A percentile compares a stretch with the other conserved stretches of the same genome.
Evolutionary conservation across 2,797 vertebrate species (phyloP).

Genomic region (Phylloscopus collybita): DNA sequence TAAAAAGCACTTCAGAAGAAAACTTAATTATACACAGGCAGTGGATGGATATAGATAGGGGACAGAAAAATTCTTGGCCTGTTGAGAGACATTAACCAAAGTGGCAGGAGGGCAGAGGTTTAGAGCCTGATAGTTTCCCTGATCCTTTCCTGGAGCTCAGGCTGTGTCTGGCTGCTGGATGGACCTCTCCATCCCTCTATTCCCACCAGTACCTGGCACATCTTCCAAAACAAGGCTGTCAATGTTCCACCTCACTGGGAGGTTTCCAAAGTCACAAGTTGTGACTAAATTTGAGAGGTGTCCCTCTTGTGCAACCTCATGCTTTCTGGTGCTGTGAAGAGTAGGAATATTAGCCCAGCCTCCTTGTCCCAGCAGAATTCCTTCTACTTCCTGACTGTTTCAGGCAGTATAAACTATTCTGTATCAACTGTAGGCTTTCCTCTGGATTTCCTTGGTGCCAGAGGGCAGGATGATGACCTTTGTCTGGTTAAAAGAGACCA

Average conservation of each 20-base stretch:
- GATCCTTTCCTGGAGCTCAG: neutral
- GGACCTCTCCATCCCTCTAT: neutral
- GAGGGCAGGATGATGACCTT: neutral
- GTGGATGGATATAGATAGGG: neutral
- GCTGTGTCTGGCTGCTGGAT: neutral
- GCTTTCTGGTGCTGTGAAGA: neutral
- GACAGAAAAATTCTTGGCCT: neutral
- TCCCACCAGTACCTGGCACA: neutral
- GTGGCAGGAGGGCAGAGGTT: neutral
- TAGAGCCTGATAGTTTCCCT: neutral
- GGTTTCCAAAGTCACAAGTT: neutral
- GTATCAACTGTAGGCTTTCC: neutral
- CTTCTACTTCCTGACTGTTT: neutral
- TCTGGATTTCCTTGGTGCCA: neutral
- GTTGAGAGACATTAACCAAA: neutral
- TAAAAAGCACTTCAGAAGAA: neutral
- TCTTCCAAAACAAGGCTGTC: neutral
- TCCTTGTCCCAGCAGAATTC: neutral
- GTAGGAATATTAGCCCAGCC: neutral
- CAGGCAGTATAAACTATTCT: neutral
- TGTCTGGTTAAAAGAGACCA: neutral
- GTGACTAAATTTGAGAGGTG: neutral
- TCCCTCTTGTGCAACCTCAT: neutral
- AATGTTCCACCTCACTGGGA: neutral
- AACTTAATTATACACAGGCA: neutral